Evolutionary conservation across 1,140 invertebrate genomes (phyloP), one percentile per base, ranked within the genome.

Genomic region (Hesperophylax magnus): DNA sequence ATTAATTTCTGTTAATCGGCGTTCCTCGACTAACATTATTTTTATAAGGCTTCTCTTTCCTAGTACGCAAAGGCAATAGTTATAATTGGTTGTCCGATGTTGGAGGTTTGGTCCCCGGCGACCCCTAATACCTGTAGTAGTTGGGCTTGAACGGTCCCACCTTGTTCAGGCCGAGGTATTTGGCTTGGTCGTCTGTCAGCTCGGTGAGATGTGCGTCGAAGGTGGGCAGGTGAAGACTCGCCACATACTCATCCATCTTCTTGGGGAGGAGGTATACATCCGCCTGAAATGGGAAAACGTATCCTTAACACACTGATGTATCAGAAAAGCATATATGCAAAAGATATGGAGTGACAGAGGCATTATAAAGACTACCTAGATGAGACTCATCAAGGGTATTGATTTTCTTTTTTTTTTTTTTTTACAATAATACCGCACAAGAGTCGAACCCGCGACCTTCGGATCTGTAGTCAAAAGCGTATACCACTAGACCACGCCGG

Each of bases 161-260:
- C 92, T 99, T 99, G 87, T 97, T 98, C 20, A 99, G 93, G 78
- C 98, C 98, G 92, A 99, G 94, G 87, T 99, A 99, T 89, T 98
- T 98, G 75, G 97, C 97, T 90, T 99, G 98, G 86, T 99, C 98
- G 87, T 99, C 98, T 11, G 94, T 94, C 60, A 99, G 91, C 90
- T 99, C 98, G 1, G 98, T 99, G 79, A 99, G 91, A 87, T 99
- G 97, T 56, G 98, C 98, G 91, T 99, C 98, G 88, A 99, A 99
- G 22, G 97, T 97, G 22, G 97, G 96, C 85, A 99, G 91, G 91
- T 99, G 98, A 60, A 99, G 91, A 82, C 95, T 97, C 8, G 97
- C 97, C 11, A 99, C 98, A 89, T 99, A 99, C 87, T 99, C 98
- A 91, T 99, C 97, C 98, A 99, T 99, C 91, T 99, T 99, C 92